Base-by-base conservation (phyloP, 2,113 vertebrate species). In the Strigops habroptila region DNA sequence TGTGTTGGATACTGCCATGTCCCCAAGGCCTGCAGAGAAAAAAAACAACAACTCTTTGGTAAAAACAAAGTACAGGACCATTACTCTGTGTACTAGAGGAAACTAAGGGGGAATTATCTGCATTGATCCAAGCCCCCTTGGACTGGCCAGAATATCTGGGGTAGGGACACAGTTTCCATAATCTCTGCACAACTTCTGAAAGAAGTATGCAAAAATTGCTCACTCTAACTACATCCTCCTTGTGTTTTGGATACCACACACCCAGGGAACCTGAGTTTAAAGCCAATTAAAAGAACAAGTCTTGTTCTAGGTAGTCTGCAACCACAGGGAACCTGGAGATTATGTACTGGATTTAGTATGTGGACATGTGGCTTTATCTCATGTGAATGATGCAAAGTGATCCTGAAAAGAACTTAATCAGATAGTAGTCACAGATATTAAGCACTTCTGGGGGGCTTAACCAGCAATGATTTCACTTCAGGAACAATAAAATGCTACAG, bases 1-100 rank as follows among this genome's bases (percentile, higher is more conserved):
- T 62, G 99, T 99, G 92, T 99, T 99, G 44, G 99, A 99, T 39
- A 99, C 99, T 0, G 99, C 99, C 99, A 99, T 99, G 96, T 99
- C 99, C 35, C 99, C 99, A 3, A 99, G 98, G 77, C 99, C 99
- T 99, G 96, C 87, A 33, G 85, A 93, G 41, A 69, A 31, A 93
- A 48, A 64, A 53, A 51, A 33, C 19, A n/a, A 7, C 3, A 46
- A 18, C 15, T 78, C 28, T 57, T 67, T 9, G 21, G 64, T 82
- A 82, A 71, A 93, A 90, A n/a, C 14, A 16, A 75, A 51, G 27
- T 7, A 63, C 2, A 53, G 13, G 12, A 75, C 23, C 19, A 46
- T 41, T 41, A 22, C 2, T 68, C 48, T 77, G 28, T 65, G 18
- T 69, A 33, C 30, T 57, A 77, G 18, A 90, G 51, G 39, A 88